Percentiles rank a stretch among this genome's conserved stretches.
Evolutionary conservation across 1,140 invertebrate genomes (phyloP).

Genomic region (Streblospio benedicti): DNA sequence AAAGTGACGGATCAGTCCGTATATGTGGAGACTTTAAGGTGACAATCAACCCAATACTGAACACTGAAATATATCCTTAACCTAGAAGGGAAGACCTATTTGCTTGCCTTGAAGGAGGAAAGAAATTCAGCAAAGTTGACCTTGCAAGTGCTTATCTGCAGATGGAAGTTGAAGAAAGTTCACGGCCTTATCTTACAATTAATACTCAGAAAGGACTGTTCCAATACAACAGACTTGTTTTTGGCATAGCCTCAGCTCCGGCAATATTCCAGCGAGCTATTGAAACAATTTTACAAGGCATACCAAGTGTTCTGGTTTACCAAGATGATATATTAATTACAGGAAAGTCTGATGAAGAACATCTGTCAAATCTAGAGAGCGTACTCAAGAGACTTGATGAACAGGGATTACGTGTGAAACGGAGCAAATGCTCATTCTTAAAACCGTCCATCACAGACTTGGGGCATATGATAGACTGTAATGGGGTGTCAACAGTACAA

Average conservation of each 20-base stretch:
- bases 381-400: slow-evolving; percentile 1
- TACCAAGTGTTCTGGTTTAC: slow-evolving; percentile 5
- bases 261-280: slow-evolving; percentile 19
- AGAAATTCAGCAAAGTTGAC: slow-evolving; percentile 33
- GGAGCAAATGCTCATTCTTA: slow-evolving; percentile 1
- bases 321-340: slow-evolving; percentile 22
- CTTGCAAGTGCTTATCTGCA: slow-evolving; percentile 27
- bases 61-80: slow-evolving; percentile 24
- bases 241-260: slow-evolving; percentile 41
- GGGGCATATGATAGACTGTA: not conserved
- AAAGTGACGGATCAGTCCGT: slow-evolving; percentile 33
- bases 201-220: slow-evolving; percentile 46
- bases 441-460: not conserved
- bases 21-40: slow-evolving; percentile 42
- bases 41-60: slow-evolving; percentile 37
- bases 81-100: slow-evolving; percentile 32
- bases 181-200: slow-evolving; percentile 18
- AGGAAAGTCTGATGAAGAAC: slow-evolving; percentile 14
- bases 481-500: slow-evolving; percentile 1
- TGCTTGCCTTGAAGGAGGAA: slow-evolving; percentile 22
- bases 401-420: slow-evolving; percentile 3
- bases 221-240: slow-evolving; percentile 44
- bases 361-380: slow-evolving; percentile 11
- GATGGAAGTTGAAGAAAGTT: slow-evolving; percentile 19
- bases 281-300: slow-evolving; percentile 16